Evolutionary conservation across 37 sponge, comb jelly and placozoan species (phyloP).

Genomic region (Aphrocallistes beatrix): DNA sequence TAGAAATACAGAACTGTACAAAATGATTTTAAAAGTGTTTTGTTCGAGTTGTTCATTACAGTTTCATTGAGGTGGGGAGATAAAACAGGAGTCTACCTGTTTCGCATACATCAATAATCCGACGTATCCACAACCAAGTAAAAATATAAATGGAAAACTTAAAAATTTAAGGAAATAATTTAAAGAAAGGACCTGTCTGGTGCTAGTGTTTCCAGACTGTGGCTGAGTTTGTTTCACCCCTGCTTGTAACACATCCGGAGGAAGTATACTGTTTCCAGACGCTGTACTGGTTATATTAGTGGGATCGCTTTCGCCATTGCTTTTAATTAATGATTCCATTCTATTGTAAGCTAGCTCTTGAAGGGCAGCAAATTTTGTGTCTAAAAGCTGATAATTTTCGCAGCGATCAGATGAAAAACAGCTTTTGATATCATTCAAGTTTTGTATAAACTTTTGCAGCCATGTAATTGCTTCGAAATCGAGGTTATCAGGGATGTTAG

Average conservation of each 20-base stretch:
- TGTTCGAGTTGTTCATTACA: too few species aligned
- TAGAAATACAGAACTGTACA: too few species aligned
- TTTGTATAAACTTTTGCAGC: too few species aligned
- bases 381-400: neutral
- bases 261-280: neutral
- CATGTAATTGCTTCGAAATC: too few species aligned
- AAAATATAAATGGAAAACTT: neutral
- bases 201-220: too few species aligned
- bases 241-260: neutral
- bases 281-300: neutral
- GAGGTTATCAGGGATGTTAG: too few species aligned
- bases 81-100: neutral
- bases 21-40: too few species aligned
- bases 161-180: neutral
- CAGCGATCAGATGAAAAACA: neutral
- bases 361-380: neutral
- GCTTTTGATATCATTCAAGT: neutral
- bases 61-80: neutral
- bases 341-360: neutral
- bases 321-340: too few species aligned
- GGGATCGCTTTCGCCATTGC: neutral
- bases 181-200: neutral
- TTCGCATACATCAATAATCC: neutral
- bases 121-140: neutral
- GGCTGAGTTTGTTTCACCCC: too few species aligned